A percentile compares a stretch with the other conserved stretches of the same genome.
Evolutionary conservation across 2,888 invertebrate species (phyloP).

Genomic region (Agriopis marginaria): DNA sequence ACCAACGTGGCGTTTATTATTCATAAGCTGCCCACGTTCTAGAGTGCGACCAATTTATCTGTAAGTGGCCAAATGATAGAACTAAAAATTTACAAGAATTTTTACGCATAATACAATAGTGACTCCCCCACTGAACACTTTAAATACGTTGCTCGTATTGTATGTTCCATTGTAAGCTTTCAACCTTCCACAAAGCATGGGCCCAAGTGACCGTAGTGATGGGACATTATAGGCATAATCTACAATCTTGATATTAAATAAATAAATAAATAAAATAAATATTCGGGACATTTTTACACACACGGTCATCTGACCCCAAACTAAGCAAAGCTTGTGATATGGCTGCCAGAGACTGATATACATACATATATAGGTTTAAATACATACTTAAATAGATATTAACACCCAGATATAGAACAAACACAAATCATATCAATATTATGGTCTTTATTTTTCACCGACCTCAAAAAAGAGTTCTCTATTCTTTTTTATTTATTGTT

Average conservation of each 20-base stretch:
- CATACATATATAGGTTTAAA: too few species aligned
- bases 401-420: too few species aligned
- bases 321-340: too few species aligned
- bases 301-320: too few species aligned
- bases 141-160: background rate
- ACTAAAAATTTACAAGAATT: background rate
- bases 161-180: slow-evolving; percentile 32
- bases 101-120: background rate
- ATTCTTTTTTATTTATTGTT: too few species aligned
- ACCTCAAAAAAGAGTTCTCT: too few species aligned
- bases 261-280: too few species aligned
- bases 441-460: background rate
- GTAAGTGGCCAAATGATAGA: background rate
- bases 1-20: slow-evolving; percentile 26
- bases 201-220: slow-evolving; percentile 30
- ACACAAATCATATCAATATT: too few species aligned
- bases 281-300: too few species aligned
- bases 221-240: slow-evolving; percentile 15
- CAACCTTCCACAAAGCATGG: slow-evolving; percentile 33
- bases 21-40: slow-evolving; percentile 39
- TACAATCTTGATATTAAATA: slow-evolving; percentile 19
- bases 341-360: too few species aligned
- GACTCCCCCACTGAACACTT: background rate
- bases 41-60: background rate
- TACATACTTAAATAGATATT: too few species aligned